A percentile compares a stretch with the other conserved stretches of the same genome.
Conservation (phyloP, 1,140 invertebrate genomes). For the Melipona quadrifasciata region DNA sequence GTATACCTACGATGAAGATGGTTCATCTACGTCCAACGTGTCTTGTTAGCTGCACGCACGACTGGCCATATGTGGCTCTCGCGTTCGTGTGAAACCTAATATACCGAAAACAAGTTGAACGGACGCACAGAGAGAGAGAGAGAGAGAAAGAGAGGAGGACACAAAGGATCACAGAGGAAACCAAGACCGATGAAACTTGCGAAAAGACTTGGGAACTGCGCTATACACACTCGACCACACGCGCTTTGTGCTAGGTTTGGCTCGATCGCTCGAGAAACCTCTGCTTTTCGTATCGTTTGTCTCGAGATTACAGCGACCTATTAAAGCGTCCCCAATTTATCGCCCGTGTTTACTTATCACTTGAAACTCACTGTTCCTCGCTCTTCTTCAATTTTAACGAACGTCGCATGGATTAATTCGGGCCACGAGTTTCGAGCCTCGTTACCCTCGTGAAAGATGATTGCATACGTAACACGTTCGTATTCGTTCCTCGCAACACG, state of each 20-base stretch:
- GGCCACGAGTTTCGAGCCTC: background rate
- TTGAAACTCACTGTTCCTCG: background rate
- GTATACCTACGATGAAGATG: constrained; percentile 41
- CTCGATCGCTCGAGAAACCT: too few relatives aligned
- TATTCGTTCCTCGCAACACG: background rate
- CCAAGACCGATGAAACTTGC: constrained; percentile 7
- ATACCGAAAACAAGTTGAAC: constrained; percentile 52
- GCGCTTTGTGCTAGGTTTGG: constrained; percentile 36
- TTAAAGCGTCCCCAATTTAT: background rate
- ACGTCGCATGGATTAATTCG: background rate
- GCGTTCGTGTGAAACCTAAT: constrained; percentile 60
- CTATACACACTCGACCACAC: constrained; percentile 52
- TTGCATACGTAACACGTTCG: background rate
- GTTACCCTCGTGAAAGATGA: background rate
- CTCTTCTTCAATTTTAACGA: constrained; percentile 23
- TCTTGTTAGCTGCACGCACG: constrained; percentile 56
- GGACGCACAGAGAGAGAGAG: background rate
- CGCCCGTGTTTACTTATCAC: background rate
- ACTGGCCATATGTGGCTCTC: constrained; percentile 42
- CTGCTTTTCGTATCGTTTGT: background rate
- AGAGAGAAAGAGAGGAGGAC: background rate
- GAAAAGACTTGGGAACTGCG: constrained; percentile 20
- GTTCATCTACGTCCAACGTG: constrained; percentile 37
- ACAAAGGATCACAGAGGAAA: constrained; percentile 2
- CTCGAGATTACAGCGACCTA: background rate